A percentile compares a stretch with the other conserved stretches of the same genome.
Conservation (phyloP, 2,113 vertebrate species). For the Sapajus apella region DNA sequence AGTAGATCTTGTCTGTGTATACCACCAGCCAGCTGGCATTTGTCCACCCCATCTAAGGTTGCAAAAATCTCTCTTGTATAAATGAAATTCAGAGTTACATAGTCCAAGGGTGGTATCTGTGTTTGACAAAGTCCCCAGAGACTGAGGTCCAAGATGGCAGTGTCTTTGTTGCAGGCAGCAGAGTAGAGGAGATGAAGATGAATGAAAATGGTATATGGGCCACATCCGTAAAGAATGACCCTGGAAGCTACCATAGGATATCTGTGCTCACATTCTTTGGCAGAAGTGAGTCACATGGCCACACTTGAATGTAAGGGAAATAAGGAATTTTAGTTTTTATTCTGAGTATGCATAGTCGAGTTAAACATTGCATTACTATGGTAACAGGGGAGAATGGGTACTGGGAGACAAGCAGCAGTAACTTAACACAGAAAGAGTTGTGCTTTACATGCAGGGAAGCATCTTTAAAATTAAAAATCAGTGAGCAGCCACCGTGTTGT, state of each 20-base stretch:
- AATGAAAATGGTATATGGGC: background rate
- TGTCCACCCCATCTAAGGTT: background rate
- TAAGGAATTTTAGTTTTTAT: background rate
- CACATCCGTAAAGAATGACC: too few relatives aligned
- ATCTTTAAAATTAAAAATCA: background rate
- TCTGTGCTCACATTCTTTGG: background rate
- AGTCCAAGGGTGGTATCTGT: too few relatives aligned
- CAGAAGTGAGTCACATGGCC: background rate
- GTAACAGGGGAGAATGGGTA: background rate
- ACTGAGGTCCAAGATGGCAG: background rate
- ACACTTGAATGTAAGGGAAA: background rate
- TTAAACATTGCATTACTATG: background rate
- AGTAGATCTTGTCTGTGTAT: background rate
- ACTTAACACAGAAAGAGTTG: background rate
- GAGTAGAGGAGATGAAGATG: background rate
- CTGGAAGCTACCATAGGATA: background rate
- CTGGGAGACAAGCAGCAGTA: background rate
- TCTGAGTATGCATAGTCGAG: background rate
- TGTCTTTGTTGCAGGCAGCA: background rate
- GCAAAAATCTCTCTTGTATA: background rate
- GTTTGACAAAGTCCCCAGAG: background rate
- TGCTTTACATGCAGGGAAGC: background rate
- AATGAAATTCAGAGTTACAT: background rate
- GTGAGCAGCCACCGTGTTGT: background rate
- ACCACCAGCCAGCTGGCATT: background rate